Evolutionary conservation across 1,140 invertebrate genomes (phyloP), one percentile per base, ranked within the genome.

Genomic region (Acarapis woodi): DNA sequence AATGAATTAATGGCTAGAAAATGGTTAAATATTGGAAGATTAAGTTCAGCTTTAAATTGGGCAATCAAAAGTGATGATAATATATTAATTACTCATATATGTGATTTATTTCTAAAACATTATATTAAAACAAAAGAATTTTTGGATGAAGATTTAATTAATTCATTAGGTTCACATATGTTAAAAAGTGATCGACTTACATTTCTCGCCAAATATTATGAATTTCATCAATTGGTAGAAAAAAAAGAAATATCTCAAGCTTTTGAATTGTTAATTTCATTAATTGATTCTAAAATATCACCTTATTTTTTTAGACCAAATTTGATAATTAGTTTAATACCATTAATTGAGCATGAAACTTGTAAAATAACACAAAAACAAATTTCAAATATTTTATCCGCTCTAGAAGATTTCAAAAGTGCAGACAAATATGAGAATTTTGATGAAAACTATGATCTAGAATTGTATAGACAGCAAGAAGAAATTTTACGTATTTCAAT

Each of bases 271-370:
- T 54, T 87, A 1, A 62, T 80, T 1, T 73, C 73, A 20, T 57
- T 88, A 6, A 53, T 85, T 19, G 65, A 70, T 19, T 80, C 77
- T 0, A 72, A 74, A 58, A 66, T 83, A 24, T 73, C 75, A 1
- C 79, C 79, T 12, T 71, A 72, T 54, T 77, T 75, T 46, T 82
- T 82, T 49, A 78, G 73, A 73, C 59, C 69, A n/a, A 73, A 71
- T 12, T 51, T 87, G 9, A 55, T 87, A 0, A 64, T 67, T 18
- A 78, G 85, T 56, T 64, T 74, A 0, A 55, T 83, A n/a, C 73
- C 75, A 0, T 53, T 85, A 2, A 53, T 87, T 1, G 73, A 82
- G 53, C 63, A 67, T 2, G 63, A 70, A 42, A 67, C 75, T 46
- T 56, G 73, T 0, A 63, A 77, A 34, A 66, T 82, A 42, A 67